Percentiles rank a stretch among this genome's conserved stretches.
These are phyloP conservation scores for Notothenia rossii DNA, from an alignment of 2,113 vertebrate species.

Conservation along the genomic window DNA sequence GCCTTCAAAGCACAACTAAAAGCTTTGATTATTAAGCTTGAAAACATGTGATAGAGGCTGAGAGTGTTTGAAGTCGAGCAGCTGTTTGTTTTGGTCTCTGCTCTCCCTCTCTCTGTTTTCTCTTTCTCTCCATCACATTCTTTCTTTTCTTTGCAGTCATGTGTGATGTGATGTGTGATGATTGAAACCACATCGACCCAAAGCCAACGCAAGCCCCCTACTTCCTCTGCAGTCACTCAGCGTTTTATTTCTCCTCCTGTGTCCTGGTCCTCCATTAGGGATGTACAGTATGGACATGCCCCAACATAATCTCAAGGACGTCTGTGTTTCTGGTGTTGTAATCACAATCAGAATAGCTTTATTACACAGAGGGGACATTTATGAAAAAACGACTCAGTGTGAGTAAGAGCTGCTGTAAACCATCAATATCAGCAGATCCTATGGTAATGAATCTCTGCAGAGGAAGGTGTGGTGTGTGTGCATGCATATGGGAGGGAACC, in stretches of 20 bases:
- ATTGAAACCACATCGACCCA: conserved; percentile 68
- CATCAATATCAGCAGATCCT: no score
- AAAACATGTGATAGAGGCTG: conserved; percentile 26
- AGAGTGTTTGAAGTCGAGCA: conserved; percentile 29
- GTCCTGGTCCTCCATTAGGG: conserved; percentile 6
- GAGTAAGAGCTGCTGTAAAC: no score
- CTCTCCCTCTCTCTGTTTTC: conserved; percentile 39
- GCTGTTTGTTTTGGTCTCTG: conserved; percentile 56
- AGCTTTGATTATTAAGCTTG: conserved; percentile 51
- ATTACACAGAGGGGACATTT: no score
- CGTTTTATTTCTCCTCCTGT: conserved; percentile 32
- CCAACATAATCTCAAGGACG: no score
- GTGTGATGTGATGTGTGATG: conserved; percentile 65
- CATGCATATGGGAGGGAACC: no score
- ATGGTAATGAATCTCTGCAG: no score
- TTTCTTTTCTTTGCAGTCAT: conserved; percentile 54
- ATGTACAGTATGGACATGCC: no score
- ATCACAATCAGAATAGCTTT: no score
- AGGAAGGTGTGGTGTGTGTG: not conserved
- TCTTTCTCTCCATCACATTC: conserved; percentile 50
- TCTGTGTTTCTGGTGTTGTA: no score
- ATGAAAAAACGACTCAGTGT: no score
- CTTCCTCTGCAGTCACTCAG: conserved; percentile 60
- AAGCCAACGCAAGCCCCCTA: conserved; percentile 40
- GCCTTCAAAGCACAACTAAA: conserved; percentile 36